phyloP scores from a whole-genome alignment of 2,113 vertebrate genomes.

The Cairina moschata region DNA sequence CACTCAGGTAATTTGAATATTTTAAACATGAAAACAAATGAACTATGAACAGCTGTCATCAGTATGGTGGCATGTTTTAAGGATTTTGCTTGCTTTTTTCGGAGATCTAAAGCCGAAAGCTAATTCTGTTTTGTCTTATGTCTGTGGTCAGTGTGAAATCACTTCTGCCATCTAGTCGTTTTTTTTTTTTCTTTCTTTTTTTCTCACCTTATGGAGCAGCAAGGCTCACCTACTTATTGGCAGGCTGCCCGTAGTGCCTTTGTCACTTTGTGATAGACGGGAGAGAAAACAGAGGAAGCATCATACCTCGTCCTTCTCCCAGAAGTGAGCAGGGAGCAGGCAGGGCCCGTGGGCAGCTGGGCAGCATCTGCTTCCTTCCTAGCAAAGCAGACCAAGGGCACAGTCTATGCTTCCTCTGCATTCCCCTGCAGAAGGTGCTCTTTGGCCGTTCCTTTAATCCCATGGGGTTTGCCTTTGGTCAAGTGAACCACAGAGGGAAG shows the following conservation, averaged over 20 bases:
- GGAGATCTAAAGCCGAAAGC: neutral
- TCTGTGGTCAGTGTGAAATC: neutral
- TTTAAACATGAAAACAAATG: neutral
- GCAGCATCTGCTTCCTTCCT: neutral
- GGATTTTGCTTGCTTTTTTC: neutral
- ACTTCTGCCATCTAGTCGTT: neutral
- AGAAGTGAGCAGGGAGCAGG: neutral
- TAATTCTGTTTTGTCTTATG: neutral
- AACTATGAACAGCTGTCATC: neutral
- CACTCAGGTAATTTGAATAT: neutral
- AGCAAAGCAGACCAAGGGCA: neutral
- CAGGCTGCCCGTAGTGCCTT: neutral
- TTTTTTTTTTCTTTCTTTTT: neutral
- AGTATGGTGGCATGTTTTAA: neutral
- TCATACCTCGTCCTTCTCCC: fast-evolving
- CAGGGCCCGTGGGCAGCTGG: neutral
- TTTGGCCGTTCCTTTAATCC: neutral
- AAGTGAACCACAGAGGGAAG: no score
- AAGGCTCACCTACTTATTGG: neutral
- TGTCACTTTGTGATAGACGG: neutral
- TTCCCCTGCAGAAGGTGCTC: neutral
- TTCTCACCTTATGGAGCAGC: neutral
- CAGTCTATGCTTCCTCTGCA: no score
- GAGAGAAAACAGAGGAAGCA: neutral
- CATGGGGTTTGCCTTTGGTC: neutral